Evolutionary conservation across 2,888 invertebrate genomes (phyloP), one percentile per base, ranked within the genome.

Genomic region (Encarsia formosa): DNA sequence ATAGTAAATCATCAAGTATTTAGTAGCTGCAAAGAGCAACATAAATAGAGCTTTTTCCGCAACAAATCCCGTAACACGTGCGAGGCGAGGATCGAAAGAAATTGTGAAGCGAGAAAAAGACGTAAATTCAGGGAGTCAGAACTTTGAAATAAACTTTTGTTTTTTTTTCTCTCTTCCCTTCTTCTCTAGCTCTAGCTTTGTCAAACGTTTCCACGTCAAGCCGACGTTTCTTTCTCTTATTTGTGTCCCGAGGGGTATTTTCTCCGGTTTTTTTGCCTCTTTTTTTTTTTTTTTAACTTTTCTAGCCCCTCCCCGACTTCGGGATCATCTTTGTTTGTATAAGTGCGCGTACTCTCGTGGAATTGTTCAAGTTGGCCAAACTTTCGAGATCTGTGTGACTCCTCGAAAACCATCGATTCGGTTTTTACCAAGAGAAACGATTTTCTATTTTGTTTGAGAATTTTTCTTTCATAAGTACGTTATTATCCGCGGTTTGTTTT

Each of bases 21-120:
- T n/a, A n/a, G n/a, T n/a, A n/a, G n/a, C n/a, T n/a, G n/a, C n/a
- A n/a, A n/a, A n/a, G n/a, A n/a, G n/a, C n/a, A n/a, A n/a, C n/a
- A n/a, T n/a, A n/a, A n/a, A n/a, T n/a, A n/a, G n/a, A n/a, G n/a
- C n/a, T n/a, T n/a, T n/a, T n/a, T n/a, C n/a, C n/a, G n/a, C n/a
- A n/a, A n/a, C n/a, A n/a, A n/a, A n/a, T n/a, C n/a, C n/a, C n/a
- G n/a, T n/a, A n/a, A n/a, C n/a, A n/a, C n/a, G n/a, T n/a, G n/a
- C n/a, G n/a, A n/a, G n/a, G 8, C 20, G 19, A 3, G 23, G 13
- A 22, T 29, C 11, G n/a, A 2, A 24, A 37, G 15, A 19, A 50
- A 51, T n/a, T n/a, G 45, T 51, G 45, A 45, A 51, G 45, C 45
- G 45, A 41, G 22, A 45, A 51, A 40, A 22, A 49, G 16, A 20